Percentiles rank a stretch among this genome's conserved stretches.
These are phyloP conservation scores for Cydia strobilella DNA, from an alignment of 1,140 invertebrate species.

Conservation along the genomic window DNA sequence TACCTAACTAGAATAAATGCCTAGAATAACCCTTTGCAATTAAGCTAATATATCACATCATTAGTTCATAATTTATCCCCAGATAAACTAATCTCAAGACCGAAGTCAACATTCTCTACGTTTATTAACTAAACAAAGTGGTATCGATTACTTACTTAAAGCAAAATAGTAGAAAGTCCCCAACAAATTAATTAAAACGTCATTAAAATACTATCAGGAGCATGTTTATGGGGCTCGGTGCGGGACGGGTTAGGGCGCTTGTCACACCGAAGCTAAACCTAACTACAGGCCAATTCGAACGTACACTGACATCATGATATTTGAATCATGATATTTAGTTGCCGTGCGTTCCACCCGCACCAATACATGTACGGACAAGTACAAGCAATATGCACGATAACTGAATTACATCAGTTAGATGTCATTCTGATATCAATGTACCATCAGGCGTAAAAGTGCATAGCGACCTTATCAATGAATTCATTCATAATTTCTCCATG, in stretches of 20 bases:
- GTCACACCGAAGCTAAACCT: constrained; percentile 22
- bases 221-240: constrained; percentile 21
- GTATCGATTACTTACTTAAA: constrained; percentile 29
- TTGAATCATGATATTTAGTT: too few species aligned
- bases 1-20: constrained; percentile 19
- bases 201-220: constrained; percentile 42
- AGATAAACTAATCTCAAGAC: background rate
- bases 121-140: constrained; percentile 8
- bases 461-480: too few species aligned
- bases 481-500: too few species aligned
- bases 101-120: background rate
- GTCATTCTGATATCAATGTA: too few species aligned
- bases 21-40: background rate
- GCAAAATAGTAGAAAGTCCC: constrained; percentile 45
- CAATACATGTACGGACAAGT: too few species aligned
- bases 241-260: too few species aligned
- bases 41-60: background rate
- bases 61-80: background rate
- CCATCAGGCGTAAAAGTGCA: too few species aligned
- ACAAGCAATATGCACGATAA: too few species aligned
- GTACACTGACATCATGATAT: too few species aligned
- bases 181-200: constrained; percentile 53
- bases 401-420: too few species aligned
- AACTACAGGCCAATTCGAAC: too few species aligned
- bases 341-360: too few species aligned